These are phyloP conservation scores for Pogonomyrmex barbatus DNA, from an alignment of 1,140 invertebrate genomes.

Conservation along the genomic window DNA sequence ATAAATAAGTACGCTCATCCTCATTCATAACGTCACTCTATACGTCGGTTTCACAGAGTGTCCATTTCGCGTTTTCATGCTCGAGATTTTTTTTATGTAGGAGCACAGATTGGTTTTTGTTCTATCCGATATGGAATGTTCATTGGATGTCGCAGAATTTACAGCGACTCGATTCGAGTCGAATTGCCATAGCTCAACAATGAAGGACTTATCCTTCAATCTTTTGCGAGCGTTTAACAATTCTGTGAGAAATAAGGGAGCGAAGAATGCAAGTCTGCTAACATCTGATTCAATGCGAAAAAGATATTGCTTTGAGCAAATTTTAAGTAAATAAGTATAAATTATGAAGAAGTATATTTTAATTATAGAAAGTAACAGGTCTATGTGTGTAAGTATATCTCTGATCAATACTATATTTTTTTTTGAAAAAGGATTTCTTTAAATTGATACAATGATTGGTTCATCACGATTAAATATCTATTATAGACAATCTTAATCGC, in stretches of 20 bases:
- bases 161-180: conserved; percentile 33
- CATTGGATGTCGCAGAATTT: conserved; percentile 38
- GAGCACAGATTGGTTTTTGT: not conserved
- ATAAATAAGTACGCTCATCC: conserved; percentile 76
- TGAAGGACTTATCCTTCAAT: not conserved
- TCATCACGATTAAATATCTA: conserved; percentile 11
- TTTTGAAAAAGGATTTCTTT: not conserved
- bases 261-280: conserved; percentile 41
- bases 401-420: conserved; percentile 38
- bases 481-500: conserved; percentile 12
- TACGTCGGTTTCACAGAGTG: not conserved
- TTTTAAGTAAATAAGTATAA: conserved; percentile 69
- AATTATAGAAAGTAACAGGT: conserved; percentile 35
- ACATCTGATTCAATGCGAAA: conserved; percentile 52
- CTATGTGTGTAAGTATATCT: conserved; percentile 4
- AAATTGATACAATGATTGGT: not conserved
- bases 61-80: not conserved
- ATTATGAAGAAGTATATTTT: conserved; percentile 46
- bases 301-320: conserved; percentile 53
- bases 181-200: not conserved
- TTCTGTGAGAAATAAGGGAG: conserved; percentile 17
- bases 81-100: not conserved
- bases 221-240: conserved; percentile 18
- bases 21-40: not conserved
- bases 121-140: conserved; percentile 46